These are phyloP conservation scores for Tetrapedia diversipes DNA, from an alignment of 2,888 invertebrate genomes.

Conservation along the genomic window DNA sequence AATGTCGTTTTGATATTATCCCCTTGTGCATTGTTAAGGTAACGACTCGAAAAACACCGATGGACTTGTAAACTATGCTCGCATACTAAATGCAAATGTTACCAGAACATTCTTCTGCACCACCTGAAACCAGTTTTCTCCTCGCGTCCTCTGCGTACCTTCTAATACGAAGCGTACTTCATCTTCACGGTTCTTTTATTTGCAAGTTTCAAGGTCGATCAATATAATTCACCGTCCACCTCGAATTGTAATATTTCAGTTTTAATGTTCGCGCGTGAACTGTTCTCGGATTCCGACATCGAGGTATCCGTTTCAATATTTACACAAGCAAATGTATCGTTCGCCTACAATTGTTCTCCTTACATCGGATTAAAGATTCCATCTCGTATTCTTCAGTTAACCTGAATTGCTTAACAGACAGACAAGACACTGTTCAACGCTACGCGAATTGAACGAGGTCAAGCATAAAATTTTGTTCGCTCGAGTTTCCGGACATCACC, in stretches of 20 bases:
- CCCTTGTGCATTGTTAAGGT: constrained; percentile 16
- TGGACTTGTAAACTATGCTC: constrained; percentile 35
- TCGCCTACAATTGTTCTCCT: constrained; percentile 23
- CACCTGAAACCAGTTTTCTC: constrained; percentile 54
- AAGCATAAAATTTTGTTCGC: background rate
- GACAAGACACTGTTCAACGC: constrained; percentile 1
- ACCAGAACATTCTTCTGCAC: constrained; percentile 56
- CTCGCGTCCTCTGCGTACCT: constrained; percentile 38
- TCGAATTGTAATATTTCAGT: background rate
- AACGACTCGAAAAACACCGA: constrained; percentile 27
- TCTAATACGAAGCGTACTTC: constrained; percentile 44
- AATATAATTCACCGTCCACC: constrained; percentile 19
- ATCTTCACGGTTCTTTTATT: constrained; percentile 29
- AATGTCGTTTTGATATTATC: constrained; percentile 47
- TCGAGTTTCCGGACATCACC: background rate
- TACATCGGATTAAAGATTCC: constrained; percentile 9
- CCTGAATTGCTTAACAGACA: constrained; percentile 17
- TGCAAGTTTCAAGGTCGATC: constrained; percentile 36
- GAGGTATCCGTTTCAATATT: background rate
- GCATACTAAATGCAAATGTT: constrained; percentile 55
- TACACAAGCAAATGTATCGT: background rate
- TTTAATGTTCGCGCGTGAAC: background rate
- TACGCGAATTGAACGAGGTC: constrained; percentile 8
- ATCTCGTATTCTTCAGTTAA: constrained; percentile 17
- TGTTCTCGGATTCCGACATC: background rate